Evolutionary conservation across 1,140 invertebrate genomes (phyloP), one percentile per base, ranked within the genome.

Genomic region (Pentalonia nigronervosa): DNA sequence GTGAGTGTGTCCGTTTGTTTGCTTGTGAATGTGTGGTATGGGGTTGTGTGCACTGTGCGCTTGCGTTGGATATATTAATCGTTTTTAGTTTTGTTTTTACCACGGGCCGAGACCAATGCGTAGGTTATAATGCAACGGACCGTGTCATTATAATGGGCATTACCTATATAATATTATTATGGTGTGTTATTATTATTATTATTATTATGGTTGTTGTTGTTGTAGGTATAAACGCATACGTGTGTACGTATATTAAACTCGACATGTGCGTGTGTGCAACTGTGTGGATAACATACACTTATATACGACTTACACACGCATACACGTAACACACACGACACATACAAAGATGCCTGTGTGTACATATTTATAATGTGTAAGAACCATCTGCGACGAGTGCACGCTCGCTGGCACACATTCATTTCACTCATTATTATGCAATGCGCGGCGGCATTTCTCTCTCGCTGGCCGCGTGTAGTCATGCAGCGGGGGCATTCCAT

Each of bases 361-460:
- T 11, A 21, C 2, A 11, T 53, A 45, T 45, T 45, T 60, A 67
- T 41, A 21, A 83, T 36, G 2, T 20, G 30, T 90, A 60, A 90
- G 36, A 67, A 60, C 36, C 89, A 90, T 90, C 89, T 90, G 89
- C 89, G n/a, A 76, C 60, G 60, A 76, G 53, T 25, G 89, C 89
- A 14, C 36, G 89, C 89, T 90, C 45, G 25, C 56, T 60, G 89
- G 89, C 53, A 90, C 48, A 90, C 89, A 90, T 90, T 90, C 89
- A 67, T 90, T 90, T 90, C 89, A 90, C 89, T 90, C 89, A 67
- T 90, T 90, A 90, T 67, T 90, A 90, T 67, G 89, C 89, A 90
- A 90, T 41, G 50, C 48, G 53, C 56, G 21, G 53, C 89, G 56
- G 89, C 89, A 90, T 90, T 90, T 90, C 89, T 90, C 89, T 90